Conservation (phyloP, 1,140 invertebrate genomes). For the Anastrepha obliqua region DNA sequence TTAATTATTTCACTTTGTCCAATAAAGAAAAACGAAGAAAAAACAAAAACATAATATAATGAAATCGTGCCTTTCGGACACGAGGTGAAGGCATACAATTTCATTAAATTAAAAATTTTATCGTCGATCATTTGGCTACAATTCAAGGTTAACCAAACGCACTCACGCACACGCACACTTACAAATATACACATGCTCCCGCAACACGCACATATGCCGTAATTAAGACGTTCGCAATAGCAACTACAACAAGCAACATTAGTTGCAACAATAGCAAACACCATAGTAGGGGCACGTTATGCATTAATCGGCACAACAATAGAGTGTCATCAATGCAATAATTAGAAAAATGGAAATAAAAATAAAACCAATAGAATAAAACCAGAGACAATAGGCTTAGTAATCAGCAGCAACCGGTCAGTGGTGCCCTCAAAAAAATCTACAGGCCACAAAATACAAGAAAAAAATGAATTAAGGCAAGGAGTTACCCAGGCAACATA, state of each 20-base stretch:
- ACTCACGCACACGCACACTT: neutral
- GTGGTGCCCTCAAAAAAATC: no score
- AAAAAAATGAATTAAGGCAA: no score
- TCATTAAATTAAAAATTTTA: conserved; percentile 40
- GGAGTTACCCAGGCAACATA: no score
- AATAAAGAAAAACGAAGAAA: neutral
- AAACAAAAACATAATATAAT: conserved; percentile 19
- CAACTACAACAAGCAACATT: neutral
- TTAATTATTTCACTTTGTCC: neutral
- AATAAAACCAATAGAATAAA: neutral
- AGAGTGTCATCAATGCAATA: neutral
- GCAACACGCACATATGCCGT: neutral
- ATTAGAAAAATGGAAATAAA: neutral
- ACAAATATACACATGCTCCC: neutral
- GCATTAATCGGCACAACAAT: neutral
- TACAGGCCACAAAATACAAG: no score
- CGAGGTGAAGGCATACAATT: conserved; percentile 17
- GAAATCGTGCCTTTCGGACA: neutral
- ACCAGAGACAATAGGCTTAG: neutral
- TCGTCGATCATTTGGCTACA: conserved; percentile 34
- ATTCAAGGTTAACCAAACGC: conserved; percentile 20
- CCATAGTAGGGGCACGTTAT: neutral
- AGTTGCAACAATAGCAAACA: neutral
- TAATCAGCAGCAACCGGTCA: no score
- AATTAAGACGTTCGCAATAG: neutral